These are phyloP conservation scores for Eubasilissa splendida DNA, from an alignment of 2,888 invertebrate species.

Conservation along the genomic window DNA sequence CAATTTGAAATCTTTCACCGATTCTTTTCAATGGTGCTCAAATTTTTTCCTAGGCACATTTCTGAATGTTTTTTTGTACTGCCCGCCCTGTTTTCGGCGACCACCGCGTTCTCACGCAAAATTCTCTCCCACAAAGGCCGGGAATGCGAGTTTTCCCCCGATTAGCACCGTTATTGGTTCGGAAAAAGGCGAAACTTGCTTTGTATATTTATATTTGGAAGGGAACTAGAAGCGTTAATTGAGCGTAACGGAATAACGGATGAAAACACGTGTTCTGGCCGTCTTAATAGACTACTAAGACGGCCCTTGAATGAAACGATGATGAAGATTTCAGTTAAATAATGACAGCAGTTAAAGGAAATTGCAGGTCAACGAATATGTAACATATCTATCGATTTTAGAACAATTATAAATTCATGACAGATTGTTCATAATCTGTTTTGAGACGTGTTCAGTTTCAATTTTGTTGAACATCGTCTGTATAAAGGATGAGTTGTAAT, in stretches of 20 bases:
- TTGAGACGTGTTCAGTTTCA: too few relatives aligned
- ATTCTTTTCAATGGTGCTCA: too few relatives aligned
- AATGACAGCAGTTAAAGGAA: too few relatives aligned
- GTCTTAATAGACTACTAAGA: not conserved
- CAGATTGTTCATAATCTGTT: too few relatives aligned
- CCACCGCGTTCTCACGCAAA: not conserved
- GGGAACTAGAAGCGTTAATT: not conserved
- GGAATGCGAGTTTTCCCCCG: constrained; percentile 2
- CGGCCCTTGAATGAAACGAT: too few relatives aligned
- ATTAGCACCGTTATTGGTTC: constrained; percentile 19
- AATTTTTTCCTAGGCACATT: not conserved
- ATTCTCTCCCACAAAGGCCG: not conserved
- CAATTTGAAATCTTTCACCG: too few relatives aligned
- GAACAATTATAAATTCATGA: too few relatives aligned
- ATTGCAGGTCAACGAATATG: too few relatives aligned
- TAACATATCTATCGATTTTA: too few relatives aligned
- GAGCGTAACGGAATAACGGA: not conserved
- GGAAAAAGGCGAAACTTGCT: constrained; percentile 24
- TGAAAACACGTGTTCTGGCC: constrained; percentile 15
- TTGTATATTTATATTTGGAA: constrained; percentile 2
- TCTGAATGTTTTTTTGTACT: not conserved
- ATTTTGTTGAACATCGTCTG: too few relatives aligned
- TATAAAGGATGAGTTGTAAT: too few relatives aligned
- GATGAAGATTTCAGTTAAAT: too few relatives aligned
- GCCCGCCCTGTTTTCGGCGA: not conserved